phyloP scores from a whole-genome alignment of 2,797 vertebrate genomes.

The Pseudochromis fuscus region DNA sequence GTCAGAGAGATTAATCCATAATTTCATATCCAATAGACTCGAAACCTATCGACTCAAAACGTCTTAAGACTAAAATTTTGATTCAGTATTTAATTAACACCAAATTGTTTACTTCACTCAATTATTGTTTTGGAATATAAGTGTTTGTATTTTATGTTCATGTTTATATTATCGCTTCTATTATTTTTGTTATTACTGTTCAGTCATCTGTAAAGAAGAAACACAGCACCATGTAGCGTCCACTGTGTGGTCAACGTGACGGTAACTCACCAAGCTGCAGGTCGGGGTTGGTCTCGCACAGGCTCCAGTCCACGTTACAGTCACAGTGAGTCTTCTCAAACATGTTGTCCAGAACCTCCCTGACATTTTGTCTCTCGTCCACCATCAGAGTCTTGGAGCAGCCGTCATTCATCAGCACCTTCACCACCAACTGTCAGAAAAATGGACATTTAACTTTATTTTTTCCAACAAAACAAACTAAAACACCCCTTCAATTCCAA shows the following conservation, averaged over 20 bases:
- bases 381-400: slow-evolving; percentile 95
- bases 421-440: slow-evolving; percentile 88
- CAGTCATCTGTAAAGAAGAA: neutral
- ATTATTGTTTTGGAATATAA: too few relatives aligned
- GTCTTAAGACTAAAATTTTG: too few relatives aligned
- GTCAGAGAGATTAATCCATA: neutral
- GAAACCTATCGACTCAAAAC: too few relatives aligned
- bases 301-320: slow-evolving; percentile 90
- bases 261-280: slow-evolving; percentile 88
- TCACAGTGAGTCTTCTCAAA: slow-evolving; percentile 95
- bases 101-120: too few relatives aligned
- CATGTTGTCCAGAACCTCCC: slow-evolving; percentile 91
- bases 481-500: neutral
- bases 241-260: neutral
- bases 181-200: too few relatives aligned
- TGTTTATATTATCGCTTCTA: too few relatives aligned
- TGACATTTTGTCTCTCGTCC: slow-evolving; percentile 89
- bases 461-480: neutral
- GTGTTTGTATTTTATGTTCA: too few relatives aligned
- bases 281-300: slow-evolving; percentile 90
- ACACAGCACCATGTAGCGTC: neutral
- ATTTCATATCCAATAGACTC: neutral
- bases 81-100: too few relatives aligned
- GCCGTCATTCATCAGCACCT: slow-evolving; percentile 90
- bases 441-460: neutral